Conservation (phyloP, 2,113 vertebrate species). For the Morone saxatilis region DNA sequence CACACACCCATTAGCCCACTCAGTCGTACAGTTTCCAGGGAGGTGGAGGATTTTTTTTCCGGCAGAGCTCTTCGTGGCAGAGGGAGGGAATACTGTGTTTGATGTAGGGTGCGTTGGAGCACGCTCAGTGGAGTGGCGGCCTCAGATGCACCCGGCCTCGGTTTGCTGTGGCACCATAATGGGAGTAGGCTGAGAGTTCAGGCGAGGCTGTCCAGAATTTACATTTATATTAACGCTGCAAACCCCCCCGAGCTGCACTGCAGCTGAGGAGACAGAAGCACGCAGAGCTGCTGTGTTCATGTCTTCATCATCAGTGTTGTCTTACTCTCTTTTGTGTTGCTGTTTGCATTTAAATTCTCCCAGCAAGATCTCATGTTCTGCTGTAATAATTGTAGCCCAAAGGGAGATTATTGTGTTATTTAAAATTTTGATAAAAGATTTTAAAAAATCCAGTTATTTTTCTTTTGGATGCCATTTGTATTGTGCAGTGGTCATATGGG, state of each 20-base stretch:
- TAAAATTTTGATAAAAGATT: not conserved
- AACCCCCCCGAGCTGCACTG: slow-evolving; percentile 46
- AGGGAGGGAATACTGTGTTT: slow-evolving; percentile 44
- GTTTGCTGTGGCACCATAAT: slow-evolving; percentile 49
- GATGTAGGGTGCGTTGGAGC: slow-evolving; percentile 62
- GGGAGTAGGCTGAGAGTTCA: slow-evolving; percentile 62
- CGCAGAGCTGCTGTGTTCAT: slow-evolving; percentile 24
- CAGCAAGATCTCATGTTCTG: not conserved
- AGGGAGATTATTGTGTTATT: not conserved
- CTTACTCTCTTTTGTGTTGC: not conserved
- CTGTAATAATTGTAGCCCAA: not conserved
- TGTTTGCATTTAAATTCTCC: not conserved
- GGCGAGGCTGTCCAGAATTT: slow-evolving; percentile 64
- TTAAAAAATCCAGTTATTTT: not conserved
- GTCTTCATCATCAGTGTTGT: slow-evolving; percentile 51
- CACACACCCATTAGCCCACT: slow-evolving; percentile 47
- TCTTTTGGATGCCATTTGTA: not conserved
- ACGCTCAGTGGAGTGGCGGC: slow-evolving; percentile 62
- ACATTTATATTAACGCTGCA: slow-evolving; percentile 70
- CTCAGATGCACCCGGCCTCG: slow-evolving; percentile 67
- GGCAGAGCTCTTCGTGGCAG: slow-evolving; percentile 21
- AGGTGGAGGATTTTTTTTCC: slow-evolving; percentile 31
- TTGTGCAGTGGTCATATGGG: not conserved
- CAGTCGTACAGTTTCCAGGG: slow-evolving; percentile 54
- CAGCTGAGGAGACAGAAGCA: slow-evolving; percentile 44